A percentile compares a stretch with the other conserved stretches of the same genome.
These are phyloP conservation scores for Pampusana beccarii DNA, from an alignment of 2,113 vertebrate species.

Conservation along the genomic window DNA sequence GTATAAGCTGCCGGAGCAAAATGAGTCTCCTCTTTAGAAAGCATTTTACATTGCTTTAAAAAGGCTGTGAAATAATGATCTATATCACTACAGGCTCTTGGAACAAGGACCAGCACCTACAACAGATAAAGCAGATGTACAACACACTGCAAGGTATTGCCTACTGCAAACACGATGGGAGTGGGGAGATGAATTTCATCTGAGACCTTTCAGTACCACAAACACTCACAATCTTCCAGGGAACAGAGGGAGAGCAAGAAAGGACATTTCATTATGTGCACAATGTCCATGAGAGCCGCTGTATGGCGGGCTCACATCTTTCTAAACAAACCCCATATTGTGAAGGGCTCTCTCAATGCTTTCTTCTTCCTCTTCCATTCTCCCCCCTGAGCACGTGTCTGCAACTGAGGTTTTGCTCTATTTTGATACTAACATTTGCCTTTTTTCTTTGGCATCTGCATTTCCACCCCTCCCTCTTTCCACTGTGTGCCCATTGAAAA, in stretches of 20 bases:
- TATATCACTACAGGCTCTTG: not conserved
- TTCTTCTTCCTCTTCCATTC: not conserved
- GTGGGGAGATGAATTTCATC: not conserved
- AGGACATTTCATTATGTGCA: not conserved
- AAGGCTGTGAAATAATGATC: not conserved
- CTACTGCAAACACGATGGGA: not conserved
- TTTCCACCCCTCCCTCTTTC: not conserved
- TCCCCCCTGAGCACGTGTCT: not conserved
- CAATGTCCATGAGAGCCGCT: not conserved
- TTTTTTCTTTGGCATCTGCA: constrained; percentile 40
- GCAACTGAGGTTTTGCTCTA: not conserved
- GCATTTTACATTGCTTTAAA: not conserved
- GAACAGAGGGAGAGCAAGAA: not conserved
- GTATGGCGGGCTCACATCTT: not conserved
- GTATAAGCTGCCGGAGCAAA: not conserved
- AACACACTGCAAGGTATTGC: fast-evolving
- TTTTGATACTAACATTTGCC: constrained; percentile 48
- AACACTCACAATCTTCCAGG: not conserved
- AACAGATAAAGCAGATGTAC: fast-evolving
- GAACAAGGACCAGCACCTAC: not conserved
- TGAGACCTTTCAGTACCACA: not conserved
- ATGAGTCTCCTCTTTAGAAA: not conserved
- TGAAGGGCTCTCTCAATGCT: not conserved
- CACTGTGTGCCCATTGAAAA: constrained; percentile 14
- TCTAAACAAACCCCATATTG: constrained; percentile 36